Evolutionary conservation across 1,140 invertebrate genomes (phyloP).

Genomic region (Musca vetustissima): DNA sequence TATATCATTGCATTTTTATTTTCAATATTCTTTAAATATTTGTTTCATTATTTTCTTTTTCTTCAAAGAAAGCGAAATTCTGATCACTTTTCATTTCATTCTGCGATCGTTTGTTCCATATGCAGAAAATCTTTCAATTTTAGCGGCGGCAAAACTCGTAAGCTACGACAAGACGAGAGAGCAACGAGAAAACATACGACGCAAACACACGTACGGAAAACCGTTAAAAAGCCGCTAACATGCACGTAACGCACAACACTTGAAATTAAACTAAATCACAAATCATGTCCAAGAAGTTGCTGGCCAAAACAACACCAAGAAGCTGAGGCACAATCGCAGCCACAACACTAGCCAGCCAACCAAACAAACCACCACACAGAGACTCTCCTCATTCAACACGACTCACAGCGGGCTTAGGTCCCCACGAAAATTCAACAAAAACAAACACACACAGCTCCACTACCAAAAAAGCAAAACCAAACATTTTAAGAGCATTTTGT

Average conservation of each 20-base stretch:
- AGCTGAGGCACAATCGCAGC: neutral
- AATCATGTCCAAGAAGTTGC: constrained; percentile 55
- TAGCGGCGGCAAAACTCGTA: neutral
- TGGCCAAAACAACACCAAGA: constrained; percentile 40
- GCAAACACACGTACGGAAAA: constrained; percentile 41
- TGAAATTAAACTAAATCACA: constrained; percentile 55
- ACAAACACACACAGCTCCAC: no score
- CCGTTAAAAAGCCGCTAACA: constrained; percentile 39
- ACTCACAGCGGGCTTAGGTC: no score
- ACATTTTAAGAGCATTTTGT: no score
- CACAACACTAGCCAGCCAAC: neutral
- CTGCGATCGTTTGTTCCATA: neutral
- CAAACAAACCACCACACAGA: neutral
- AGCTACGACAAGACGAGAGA: neutral
- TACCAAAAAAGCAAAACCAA: no score
- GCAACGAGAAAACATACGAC: constrained; percentile 9
- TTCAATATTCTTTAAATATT: no score
- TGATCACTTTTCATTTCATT: no score
- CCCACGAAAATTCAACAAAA: no score
- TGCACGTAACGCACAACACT: constrained; percentile 55
- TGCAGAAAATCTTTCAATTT: neutral
- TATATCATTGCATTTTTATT: no score
- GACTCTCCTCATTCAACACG: no score
- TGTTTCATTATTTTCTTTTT: no score
- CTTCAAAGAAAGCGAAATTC: no score